A percentile compares a stretch with the other conserved stretches of the same genome.
Evolutionary conservation across 1,140 invertebrate genomes (phyloP).

Genomic region (Phymastichus coffea): DNA sequence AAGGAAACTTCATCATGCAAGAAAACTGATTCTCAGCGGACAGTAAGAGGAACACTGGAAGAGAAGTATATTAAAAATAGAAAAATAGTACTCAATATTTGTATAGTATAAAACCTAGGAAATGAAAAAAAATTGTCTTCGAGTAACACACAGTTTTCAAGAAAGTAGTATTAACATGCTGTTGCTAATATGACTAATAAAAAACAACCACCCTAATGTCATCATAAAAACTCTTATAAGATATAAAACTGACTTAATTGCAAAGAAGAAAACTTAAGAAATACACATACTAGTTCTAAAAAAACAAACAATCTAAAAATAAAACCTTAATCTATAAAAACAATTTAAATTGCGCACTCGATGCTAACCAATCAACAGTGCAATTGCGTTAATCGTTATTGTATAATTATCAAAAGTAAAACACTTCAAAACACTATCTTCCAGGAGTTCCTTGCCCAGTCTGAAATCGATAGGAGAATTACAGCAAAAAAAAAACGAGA

Average conservation of each 20-base stretch:
- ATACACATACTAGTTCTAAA: neutral
- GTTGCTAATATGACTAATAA: conserved; percentile 1
- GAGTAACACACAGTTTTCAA: conserved; percentile 4
- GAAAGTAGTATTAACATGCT: conserved; percentile 13
- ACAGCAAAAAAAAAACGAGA: conserved; percentile 3
- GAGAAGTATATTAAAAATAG: conserved; percentile 10
- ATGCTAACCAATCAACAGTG: no score
- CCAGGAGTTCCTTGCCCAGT: neutral
- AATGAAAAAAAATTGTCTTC: no score
- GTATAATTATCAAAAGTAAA: neutral
- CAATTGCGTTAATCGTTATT: no score
- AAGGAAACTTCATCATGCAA: conserved; percentile 16
- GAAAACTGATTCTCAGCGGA: conserved; percentile 4
- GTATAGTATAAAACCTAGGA: conserved; percentile 15
- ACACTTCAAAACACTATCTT: conserved; percentile 15
- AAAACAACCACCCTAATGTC: conserved; percentile 11
- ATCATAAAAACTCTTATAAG: conserved; percentile 2
- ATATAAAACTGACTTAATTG: conserved; percentile 12
- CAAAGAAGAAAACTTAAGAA: conserved; percentile 3
- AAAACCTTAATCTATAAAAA: conserved; percentile 18
- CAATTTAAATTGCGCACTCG: no score
- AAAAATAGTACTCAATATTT: conserved; percentile 8
- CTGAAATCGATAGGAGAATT: no score
- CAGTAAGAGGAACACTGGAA: conserved; percentile 25
- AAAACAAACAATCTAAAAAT: conserved; percentile 11